Conservation (phyloP, 2,113 vertebrate genomes). For the Pseudorasbora parva region DNA sequence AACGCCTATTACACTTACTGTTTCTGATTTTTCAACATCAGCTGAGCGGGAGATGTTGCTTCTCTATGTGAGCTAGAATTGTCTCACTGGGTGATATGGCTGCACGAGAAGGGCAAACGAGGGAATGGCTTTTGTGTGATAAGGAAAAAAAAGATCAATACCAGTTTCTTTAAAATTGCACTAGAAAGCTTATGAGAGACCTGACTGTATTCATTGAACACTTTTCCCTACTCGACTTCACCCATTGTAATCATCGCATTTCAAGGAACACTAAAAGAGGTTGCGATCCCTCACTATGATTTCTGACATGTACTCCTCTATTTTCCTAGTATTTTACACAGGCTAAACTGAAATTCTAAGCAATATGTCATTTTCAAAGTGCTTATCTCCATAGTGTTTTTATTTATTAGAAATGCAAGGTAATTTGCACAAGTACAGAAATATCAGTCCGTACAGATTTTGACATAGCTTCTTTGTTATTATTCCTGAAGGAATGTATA, state of each 20-base stretch:
- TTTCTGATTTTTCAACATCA: constrained; percentile 39
- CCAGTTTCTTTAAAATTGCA: constrained; percentile 34
- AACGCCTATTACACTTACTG: constrained; percentile 35
- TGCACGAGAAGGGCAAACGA: not conserved
- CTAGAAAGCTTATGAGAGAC: constrained; percentile 9
- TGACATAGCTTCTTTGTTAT: not conserved
- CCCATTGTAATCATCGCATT: constrained; percentile 23
- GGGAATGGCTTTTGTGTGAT: not conserved
- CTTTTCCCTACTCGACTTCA: not conserved
- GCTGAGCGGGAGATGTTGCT: not conserved
- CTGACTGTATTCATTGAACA: constrained; percentile 20
- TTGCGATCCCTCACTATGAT: not conserved
- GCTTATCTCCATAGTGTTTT: not conserved
- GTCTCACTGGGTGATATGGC: constrained; percentile 7
- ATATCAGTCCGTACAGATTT: not conserved
- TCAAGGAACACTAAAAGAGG: constrained; percentile 8
- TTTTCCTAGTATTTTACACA: not conserved
- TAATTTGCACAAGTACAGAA: not conserved
- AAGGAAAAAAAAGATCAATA: constrained; percentile 44
- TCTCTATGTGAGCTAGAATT: not conserved
- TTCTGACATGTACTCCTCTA: not conserved
- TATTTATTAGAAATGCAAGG: constrained; percentile 8
- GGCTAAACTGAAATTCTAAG: not conserved
- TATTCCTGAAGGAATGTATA: not conserved
- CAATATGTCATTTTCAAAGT: not conserved